Evolutionary conservation across 2,797 vertebrate species (phyloP).

Genomic region (Anomalospiza imberbis): DNA sequence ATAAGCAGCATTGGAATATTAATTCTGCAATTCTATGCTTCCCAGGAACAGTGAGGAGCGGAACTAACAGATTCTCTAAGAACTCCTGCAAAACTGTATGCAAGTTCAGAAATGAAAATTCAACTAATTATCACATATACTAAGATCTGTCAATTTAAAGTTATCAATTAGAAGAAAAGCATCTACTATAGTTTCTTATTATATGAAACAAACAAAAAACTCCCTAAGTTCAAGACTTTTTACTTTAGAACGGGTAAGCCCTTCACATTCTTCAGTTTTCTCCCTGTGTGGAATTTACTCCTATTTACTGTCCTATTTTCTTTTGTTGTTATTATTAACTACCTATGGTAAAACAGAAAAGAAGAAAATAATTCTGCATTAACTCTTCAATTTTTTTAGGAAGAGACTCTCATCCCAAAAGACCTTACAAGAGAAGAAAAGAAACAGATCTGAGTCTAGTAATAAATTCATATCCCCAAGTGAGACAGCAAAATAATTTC

Average conservation of each 20-base stretch:
- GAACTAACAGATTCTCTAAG: background rate
- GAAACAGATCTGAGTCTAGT: background rate
- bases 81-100: background rate
- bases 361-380: background rate
- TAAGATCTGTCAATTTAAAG: background rate
- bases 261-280: background rate
- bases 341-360: background rate
- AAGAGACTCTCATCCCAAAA: background rate
- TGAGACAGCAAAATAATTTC: slow-evolving; percentile 37
- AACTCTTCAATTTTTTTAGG: background rate
- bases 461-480: slow-evolving; percentile 31
- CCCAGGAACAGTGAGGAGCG: background rate
- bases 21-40: background rate
- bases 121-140: background rate
- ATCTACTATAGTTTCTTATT: background rate
- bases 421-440: slow-evolving; percentile 8
- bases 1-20: background rate
- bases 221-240: background rate
- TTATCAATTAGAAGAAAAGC: background rate
- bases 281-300: background rate
- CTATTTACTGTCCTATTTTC: background rate
- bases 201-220: background rate
- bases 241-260: background rate
- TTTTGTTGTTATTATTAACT: background rate
- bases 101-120: background rate